Evolutionary conservation across 2,888 invertebrate genomes (phyloP).

Genomic region (Listrodromus nycthemerus): DNA sequence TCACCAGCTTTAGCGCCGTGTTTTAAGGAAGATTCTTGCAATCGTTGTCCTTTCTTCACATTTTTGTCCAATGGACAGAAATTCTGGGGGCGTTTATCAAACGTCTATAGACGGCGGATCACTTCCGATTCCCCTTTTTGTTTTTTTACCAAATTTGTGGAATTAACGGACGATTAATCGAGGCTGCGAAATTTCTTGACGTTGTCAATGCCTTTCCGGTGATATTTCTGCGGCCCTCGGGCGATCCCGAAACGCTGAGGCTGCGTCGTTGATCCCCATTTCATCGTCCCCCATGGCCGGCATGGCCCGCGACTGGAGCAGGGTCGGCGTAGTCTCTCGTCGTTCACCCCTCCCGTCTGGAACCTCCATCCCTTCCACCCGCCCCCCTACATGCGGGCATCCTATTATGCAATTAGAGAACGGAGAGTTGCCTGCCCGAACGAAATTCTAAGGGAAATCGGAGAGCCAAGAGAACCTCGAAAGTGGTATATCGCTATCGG

Average conservation of each 20-base stretch:
- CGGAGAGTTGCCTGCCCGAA: conserved; percentile 69
- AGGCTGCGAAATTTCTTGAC: not conserved
- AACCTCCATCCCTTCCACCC: conserved; percentile 56
- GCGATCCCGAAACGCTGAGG: conserved; percentile 60
- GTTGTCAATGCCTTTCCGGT: conserved; percentile 34
- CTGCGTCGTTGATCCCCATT: conserved; percentile 63
- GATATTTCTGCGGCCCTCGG: conserved; percentile 44
- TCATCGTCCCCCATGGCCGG: conserved; percentile 56
- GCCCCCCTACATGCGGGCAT: conserved; percentile 79
- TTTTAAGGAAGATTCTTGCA: conserved; percentile 11
- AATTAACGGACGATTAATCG: conserved; percentile 4
- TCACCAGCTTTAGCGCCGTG: not conserved
- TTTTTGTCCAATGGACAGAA: conserved; percentile 4
- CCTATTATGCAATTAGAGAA: conserved; percentile 84
- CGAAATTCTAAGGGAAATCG: conserved; percentile 78
- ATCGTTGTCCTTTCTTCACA: conserved; percentile 6
- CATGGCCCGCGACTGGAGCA: conserved; percentile 26
- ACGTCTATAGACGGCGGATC: not conserved
- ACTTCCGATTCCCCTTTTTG: not conserved
- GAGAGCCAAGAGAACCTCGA: conserved; percentile 75
- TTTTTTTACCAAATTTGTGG: not conserved
- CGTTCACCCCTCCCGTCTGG: conserved; percentile 59
- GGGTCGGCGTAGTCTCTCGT: conserved; percentile 54
- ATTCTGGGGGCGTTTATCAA: not conserved
- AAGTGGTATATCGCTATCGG: conserved; percentile 83